Base-by-base conservation (phyloP, 2,888 invertebrate genomes). In the Osmoderma eremita region DNA sequence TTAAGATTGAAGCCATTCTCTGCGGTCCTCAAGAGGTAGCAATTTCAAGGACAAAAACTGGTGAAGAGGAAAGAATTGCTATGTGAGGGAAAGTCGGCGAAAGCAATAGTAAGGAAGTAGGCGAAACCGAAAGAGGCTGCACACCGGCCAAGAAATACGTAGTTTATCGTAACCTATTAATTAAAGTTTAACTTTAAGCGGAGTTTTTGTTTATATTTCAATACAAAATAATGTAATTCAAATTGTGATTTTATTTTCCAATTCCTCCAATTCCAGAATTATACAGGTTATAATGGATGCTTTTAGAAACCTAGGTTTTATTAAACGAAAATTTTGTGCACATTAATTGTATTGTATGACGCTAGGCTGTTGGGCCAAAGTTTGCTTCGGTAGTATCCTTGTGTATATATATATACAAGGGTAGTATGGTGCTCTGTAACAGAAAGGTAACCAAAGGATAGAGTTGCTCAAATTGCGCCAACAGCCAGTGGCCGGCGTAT, bases 1-100 rank as follows among this genome's bases (percentile, higher is more conserved):
- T 83, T 93, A 77, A 88, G 91, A 77, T 87, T 99, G 74, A 99
- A 99, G 83, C 99, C 99, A 2, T 98, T 94, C 83, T 91, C 96
- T 1, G 93, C 93, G 71, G 98, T 97, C 50, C 84, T 93, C 75
- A 94, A 94, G 83, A 90, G 78, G 90, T 92, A 75, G 94, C 96
- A 0, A 87, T 93, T 61, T 84, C 84, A 82, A 64, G 83, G 86
- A 0, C 80, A 85, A 58, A 85, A 85, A 54, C 76, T 87, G 2
- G 83, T 86, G 58, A 83, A 84, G 36, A 84, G 79, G 61, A 80
- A 83, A n/a, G 85, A 83, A 67, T 80, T 83, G 1, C 84, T 87
- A 70, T 83, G 86, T 74, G 84, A 86, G 36, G 86, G 84, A 0
- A 80, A 84, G 36, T 81, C 85, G 1, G 84, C 58, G 38, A 63